A percentile compares a stretch with the other conserved stretches of the same genome.
Evolutionary conservation across 2,113 vertebrate species (phyloP).

Genomic region (Pipa parva): DNA sequence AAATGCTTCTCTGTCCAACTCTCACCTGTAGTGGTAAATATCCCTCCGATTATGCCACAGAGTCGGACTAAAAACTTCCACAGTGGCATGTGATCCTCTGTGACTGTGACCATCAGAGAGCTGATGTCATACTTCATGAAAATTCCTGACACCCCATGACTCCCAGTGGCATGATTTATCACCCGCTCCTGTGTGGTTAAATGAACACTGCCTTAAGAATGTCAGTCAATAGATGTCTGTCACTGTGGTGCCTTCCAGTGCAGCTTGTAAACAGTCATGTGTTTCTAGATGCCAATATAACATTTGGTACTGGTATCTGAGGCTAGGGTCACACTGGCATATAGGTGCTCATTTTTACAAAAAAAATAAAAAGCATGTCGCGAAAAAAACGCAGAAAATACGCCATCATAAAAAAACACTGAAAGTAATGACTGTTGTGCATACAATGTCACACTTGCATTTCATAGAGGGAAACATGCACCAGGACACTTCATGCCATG

Average conservation of each 20-base stretch:
- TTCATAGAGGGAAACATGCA: too few relatives aligned
- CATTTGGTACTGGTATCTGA: too few relatives aligned
- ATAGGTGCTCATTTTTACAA: too few relatives aligned
- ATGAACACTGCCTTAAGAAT: background rate
- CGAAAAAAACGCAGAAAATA: too few relatives aligned
- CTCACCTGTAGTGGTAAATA: constrained; percentile 94
- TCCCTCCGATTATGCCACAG: constrained; percentile 94
- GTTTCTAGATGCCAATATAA: background rate
- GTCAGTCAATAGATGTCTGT: too few relatives aligned
- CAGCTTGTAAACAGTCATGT: background rate
- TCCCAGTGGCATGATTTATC: constrained; percentile 93
- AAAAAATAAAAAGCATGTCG: too few relatives aligned
- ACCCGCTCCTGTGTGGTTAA: constrained; percentile 72
- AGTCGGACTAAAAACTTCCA: constrained; percentile 95
- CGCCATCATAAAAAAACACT: too few relatives aligned
- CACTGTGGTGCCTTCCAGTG: background rate
- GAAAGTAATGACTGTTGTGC: too few relatives aligned
- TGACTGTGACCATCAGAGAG: constrained; percentile 93
- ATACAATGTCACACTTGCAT: too few relatives aligned
- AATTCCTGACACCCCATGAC: constrained; percentile 95
- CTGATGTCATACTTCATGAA: constrained; percentile 98
- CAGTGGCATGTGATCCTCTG: constrained; percentile 95
- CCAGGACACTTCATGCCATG: too few relatives aligned
- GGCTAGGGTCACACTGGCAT: too few relatives aligned
- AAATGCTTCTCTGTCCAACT: background rate